Evolutionary conservation across 2,797 vertebrate genomes (phyloP).

Genomic region (Carduelis carduelis): DNA sequence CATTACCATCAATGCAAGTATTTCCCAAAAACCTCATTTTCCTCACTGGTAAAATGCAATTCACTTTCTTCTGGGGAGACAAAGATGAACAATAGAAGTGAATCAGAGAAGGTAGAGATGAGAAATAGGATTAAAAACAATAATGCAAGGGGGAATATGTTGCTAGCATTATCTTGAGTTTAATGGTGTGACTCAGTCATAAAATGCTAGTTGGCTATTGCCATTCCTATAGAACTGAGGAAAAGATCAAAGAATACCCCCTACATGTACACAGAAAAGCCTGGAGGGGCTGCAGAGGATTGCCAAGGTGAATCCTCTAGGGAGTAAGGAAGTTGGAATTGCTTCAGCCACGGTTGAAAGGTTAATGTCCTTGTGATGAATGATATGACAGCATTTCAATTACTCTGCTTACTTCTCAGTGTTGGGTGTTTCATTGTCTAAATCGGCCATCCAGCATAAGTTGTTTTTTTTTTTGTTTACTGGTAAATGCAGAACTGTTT

Average conservation of each 20-base stretch:
- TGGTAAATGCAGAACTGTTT: not conserved
- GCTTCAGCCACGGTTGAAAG: constrained; percentile 29
- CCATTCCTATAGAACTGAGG: not conserved
- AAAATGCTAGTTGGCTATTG: not conserved
- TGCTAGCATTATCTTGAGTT: not conserved
- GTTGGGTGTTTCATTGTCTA: not conserved
- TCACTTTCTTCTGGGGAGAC: not conserved
- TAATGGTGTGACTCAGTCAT: not conserved
- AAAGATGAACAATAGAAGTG: not conserved
- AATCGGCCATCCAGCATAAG: not conserved
- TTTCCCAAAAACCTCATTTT: not conserved
- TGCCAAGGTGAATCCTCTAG: constrained; percentile 2
- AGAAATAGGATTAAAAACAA: not conserved
- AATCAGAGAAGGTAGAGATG: not conserved
- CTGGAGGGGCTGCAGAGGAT: not conserved
- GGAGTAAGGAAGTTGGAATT: constrained; percentile 32
- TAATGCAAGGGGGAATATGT: not conserved
- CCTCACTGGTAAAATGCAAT: not conserved
- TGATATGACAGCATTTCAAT: constrained; percentile 16
- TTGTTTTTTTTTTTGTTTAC: not conserved
- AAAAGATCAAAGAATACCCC: constrained; percentile 33
- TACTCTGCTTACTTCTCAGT: not conserved
- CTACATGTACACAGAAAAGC: not conserved
- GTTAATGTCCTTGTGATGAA: constrained; percentile 25
- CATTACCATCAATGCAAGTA: not conserved